A percentile compares a stretch with the other conserved stretches of the same genome.
phyloP scores from a whole-genome alignment of 2,888 invertebrate species.

The Lordiphosa fenestrarum region DNA sequence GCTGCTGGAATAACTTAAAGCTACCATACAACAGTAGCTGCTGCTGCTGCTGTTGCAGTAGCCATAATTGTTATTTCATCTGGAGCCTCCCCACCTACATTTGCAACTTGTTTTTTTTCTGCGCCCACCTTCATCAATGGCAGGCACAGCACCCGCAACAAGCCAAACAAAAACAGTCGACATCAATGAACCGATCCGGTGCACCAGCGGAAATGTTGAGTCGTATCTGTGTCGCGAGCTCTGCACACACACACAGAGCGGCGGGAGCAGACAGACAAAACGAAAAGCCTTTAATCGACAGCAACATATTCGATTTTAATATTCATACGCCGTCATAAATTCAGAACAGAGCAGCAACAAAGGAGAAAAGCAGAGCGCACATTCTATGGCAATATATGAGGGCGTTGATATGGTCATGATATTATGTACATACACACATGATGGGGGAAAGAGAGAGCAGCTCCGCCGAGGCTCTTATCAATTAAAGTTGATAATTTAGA shows the following conservation, averaged over 20 bases:
- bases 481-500: neutral
- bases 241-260: slow-evolving; percentile 17
- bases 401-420: slow-evolving; percentile 55
- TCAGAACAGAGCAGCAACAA: slow-evolving; percentile 48
- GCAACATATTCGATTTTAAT: slow-evolving; percentile 78
- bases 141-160: slow-evolving; percentile 20
- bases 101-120: slow-evolving; percentile 46
- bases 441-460: neutral
- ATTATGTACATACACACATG: neutral
- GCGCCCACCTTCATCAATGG: slow-evolving; percentile 35
- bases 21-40: slow-evolving; percentile 9
- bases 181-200: slow-evolving; percentile 61
- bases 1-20: slow-evolving; percentile 17
- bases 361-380: slow-evolving; percentile 17
- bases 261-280: slow-evolving; percentile 35
- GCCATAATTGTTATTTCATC: slow-evolving; percentile 73
- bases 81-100: slow-evolving; percentile 49
- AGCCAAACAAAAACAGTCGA: slow-evolving; percentile 33
- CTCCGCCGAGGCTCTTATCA: too few relatives aligned
- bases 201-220: slow-evolving; percentile 71
- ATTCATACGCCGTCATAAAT: slow-evolving; percentile 77
- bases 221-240: slow-evolving; percentile 68
- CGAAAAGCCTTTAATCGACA: slow-evolving; percentile 77
- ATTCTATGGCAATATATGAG: slow-evolving; percentile 49
- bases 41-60: slow-evolving; percentile 17